Evolutionary conservation across 1,140 invertebrate genomes (phyloP), one percentile per base, ranked within the genome.

Genomic region (Lordiphosa mommai): DNA sequence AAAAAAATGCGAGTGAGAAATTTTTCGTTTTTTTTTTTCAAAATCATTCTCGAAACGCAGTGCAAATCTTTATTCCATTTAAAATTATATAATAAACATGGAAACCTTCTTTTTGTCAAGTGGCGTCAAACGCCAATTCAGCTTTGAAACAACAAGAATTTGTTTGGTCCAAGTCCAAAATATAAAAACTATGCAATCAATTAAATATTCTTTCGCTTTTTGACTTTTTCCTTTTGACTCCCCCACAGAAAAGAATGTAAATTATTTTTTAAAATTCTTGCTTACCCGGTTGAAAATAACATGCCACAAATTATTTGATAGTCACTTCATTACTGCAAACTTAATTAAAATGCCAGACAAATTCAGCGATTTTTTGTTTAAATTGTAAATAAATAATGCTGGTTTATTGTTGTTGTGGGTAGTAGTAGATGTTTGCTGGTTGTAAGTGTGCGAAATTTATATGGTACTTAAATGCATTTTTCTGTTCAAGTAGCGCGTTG

Each of bases 391-490:
- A 2, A 27, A 29, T 32, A 38, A 3, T 2, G 6, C 1, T 10
- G 2, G 2, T 36, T 6, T 14, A 36, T 6, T 7, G 6, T 36
- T 8, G 34, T 32, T 69, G 27, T 41, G 17, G 40, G 59, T 12
- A 29, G 38, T 49, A 48, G 16, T 52, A n/a, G n/a, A n/a, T n/a
- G n/a, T 27, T 46, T 20, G 17, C 16, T 60, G 13, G 34, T n/a
- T 44, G 36, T 12, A 41, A 44, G 32, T 58, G 51, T 65, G 36
- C 30, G 20, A 61, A 79, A 80, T 79, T 80, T 79, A 73, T 80
- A 38, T 56, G 49, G 65, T 70, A 70, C 64, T 69, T 79, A 80
- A 73, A 68, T 65, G 49, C 55, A 52, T 65, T 73, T 68, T 74
- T 73, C 46, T 44, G 49, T 43, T 49, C 56, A 43, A 59, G 32